A percentile compares a stretch with the other conserved stretches of the same genome.
Conservation (phyloP, 2,797 vertebrate species). For the Helicolenus hilgendorfi region DNA sequence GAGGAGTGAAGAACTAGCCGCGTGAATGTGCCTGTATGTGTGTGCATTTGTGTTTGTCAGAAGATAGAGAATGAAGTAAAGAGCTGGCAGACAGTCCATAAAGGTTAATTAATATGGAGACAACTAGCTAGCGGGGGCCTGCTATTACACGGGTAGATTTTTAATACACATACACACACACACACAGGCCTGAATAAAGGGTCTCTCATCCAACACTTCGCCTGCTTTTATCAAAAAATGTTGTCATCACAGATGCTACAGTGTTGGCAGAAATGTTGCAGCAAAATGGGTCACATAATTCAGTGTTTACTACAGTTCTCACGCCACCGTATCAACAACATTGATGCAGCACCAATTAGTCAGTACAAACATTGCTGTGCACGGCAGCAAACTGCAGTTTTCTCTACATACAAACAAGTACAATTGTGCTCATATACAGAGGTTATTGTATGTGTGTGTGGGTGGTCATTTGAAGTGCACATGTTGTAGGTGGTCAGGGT, state of each 20-base stretch:
- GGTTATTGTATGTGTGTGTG: neutral
- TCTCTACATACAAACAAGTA: neutral
- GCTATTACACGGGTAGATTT: constrained; percentile 52
- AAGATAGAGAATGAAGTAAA: constrained; percentile 76
- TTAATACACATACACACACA: constrained; percentile 33
- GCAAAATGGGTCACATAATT: constrained; percentile 17
- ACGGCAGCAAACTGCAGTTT: neutral
- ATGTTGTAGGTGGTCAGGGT: neutral
- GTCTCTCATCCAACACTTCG: constrained; percentile 24
- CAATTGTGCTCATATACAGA: neutral
- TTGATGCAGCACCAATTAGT: constrained; percentile 24
- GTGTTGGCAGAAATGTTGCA: neutral
- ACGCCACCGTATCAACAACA: neutral
- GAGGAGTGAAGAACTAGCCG: constrained; percentile 15
- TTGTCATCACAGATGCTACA: constrained; percentile 22
- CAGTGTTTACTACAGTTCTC: constrained; percentile 20
- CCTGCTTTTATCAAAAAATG: neutral
- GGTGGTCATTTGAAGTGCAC: neutral
- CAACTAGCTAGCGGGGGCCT: constrained; percentile 52
- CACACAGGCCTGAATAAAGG: constrained; percentile 13
- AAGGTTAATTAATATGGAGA: constrained; percentile 91
- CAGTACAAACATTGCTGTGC: constrained; percentile 16
- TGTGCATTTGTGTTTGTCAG: constrained; percentile 28
- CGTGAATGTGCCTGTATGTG: constrained; percentile 8
- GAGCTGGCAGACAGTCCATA: constrained; percentile 86